phyloP scores from a whole-genome alignment of 2,797 vertebrate species.

The Nasua narica region DNA sequence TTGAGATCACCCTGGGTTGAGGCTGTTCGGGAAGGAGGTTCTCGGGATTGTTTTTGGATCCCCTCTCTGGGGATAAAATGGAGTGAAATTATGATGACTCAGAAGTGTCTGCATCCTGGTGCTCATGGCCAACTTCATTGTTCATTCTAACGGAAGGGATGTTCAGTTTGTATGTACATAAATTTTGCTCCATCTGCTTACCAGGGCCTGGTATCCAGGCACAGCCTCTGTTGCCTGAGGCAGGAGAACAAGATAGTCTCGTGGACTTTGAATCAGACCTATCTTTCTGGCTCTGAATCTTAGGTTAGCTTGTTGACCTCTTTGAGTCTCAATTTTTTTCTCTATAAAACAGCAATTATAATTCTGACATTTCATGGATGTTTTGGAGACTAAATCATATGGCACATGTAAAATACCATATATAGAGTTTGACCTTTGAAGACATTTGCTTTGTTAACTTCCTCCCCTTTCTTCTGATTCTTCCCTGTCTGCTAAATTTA shows the following conservation, averaged over 20 bases:
- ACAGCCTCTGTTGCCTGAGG: background rate
- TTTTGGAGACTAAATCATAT: background rate
- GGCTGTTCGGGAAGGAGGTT: background rate
- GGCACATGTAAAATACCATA: background rate
- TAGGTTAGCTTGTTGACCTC: background rate
- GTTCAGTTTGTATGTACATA: background rate
- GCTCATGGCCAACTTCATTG: background rate
- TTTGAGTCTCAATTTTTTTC: background rate
- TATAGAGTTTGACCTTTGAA: background rate
- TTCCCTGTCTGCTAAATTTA: constrained; percentile 8
- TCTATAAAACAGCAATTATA: background rate
- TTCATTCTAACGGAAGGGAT: background rate
- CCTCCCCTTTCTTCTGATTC: background rate
- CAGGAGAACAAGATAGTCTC: background rate
- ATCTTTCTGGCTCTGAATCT: background rate
- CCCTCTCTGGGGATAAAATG: background rate
- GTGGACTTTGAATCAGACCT: background rate
- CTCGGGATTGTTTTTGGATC: background rate
- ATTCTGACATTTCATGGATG: background rate
- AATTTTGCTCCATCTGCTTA: background rate
- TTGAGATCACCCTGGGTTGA: background rate
- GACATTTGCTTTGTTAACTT: background rate
- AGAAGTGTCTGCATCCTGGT: background rate
- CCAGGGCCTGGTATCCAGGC: no score
- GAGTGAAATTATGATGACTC: background rate